phyloP scores from a whole-genome alignment of 2,888 invertebrate genomes.

The Platycheirus albimanus region DNA sequence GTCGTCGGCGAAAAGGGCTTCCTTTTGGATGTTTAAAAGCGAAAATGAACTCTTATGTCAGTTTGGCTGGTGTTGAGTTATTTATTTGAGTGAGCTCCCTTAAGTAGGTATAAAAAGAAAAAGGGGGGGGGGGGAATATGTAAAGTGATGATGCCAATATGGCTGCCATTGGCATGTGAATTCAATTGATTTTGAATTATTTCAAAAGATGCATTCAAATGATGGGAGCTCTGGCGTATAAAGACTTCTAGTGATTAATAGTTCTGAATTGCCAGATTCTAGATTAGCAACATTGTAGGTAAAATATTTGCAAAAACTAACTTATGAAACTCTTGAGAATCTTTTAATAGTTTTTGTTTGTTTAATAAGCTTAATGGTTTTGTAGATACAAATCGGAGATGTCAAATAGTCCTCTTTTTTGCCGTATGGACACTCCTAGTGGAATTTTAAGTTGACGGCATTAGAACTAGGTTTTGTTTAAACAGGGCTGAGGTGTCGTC shows the following conservation, averaged over 20 bases:
- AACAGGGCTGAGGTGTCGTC: too few relatives aligned
- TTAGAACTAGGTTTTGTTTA: too few relatives aligned
- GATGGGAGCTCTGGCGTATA: slow-evolving; percentile 1
- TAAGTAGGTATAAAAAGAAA: too few relatives aligned
- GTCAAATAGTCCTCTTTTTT: too few relatives aligned
- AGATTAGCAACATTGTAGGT: slow-evolving; percentile 16
- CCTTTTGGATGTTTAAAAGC: slow-evolving; percentile 65
- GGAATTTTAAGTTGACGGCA: too few relatives aligned
- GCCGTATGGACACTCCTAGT: too few relatives aligned
- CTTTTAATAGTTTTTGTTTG: too few relatives aligned
- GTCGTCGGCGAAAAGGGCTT: slow-evolving; percentile 53
- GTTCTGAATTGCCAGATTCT: not conserved
- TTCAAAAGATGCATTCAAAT: slow-evolving; percentile 21
- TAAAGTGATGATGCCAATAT: too few relatives aligned
- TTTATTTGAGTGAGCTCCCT: slow-evolving; percentile 58
- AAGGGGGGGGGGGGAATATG: not conserved
- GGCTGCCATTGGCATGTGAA: slow-evolving; percentile 55
- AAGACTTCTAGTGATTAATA: slow-evolving; percentile 20
- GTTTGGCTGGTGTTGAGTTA: slow-evolving; percentile 63
- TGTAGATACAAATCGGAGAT: too few relatives aligned
- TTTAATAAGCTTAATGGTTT: too few relatives aligned
- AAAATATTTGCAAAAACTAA: too few relatives aligned
- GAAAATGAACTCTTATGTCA: slow-evolving; percentile 73
- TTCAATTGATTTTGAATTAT: slow-evolving; percentile 57
- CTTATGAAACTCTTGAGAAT: too few relatives aligned